Conservation (phyloP, 2,797 vertebrate species). For the Diglossa cyanea region DNA sequence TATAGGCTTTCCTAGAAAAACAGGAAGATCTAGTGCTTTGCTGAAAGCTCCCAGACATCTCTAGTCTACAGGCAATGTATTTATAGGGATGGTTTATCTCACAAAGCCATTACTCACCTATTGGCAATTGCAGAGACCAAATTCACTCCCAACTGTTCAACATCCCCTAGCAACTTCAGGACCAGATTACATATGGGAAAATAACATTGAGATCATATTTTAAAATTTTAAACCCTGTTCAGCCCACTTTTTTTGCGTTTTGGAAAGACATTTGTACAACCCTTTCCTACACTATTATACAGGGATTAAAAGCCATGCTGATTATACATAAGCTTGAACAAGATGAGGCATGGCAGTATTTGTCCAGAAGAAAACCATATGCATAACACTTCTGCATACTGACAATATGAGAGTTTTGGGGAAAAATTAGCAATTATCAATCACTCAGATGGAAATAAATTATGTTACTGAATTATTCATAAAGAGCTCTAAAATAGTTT, state of each 20-base stretch:
- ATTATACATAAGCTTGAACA: neutral
- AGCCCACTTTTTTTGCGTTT: neutral
- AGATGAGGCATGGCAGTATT: neutral
- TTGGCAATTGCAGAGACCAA: neutral
- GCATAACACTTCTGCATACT: neutral
- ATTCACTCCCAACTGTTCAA: neutral
- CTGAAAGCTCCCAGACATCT: neutral
- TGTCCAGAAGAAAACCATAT: neutral
- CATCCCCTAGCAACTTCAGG: neutral
- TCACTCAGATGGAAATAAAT: neutral
- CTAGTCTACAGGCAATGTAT: neutral
- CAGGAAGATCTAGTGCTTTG: neutral
- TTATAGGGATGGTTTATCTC: neutral
- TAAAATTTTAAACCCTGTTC: neutral
- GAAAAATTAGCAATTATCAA: neutral
- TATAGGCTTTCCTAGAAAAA: neutral
- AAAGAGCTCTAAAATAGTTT: neutral
- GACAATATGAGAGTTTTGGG: neutral
- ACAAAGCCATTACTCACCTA: neutral
- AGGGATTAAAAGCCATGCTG: neutral
- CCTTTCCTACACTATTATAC: neutral
- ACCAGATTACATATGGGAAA: neutral
- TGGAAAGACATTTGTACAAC: neutral
- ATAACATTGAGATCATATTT: neutral
- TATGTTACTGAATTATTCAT: neutral